Evolutionary conservation across 2,113 vertebrate genomes (phyloP).

Genomic region (Peromyscus leucopus): DNA sequence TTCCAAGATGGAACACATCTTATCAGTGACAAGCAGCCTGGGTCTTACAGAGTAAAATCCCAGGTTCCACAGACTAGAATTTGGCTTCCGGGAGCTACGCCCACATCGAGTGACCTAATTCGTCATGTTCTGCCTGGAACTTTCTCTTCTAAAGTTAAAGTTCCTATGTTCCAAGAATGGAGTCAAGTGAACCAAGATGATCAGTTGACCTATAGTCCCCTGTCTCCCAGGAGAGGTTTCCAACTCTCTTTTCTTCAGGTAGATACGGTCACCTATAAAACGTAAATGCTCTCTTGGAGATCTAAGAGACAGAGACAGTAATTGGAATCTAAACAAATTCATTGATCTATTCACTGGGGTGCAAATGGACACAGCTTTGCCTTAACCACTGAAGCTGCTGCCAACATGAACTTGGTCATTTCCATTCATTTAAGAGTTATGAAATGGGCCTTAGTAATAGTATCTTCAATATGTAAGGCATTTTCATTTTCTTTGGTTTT

Average conservation of each 20-base stretch:
- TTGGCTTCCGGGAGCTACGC: not conserved
- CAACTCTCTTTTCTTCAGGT: not conserved
- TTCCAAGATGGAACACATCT: not conserved
- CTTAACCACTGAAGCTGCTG: not conserved
- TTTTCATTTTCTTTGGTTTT: not conserved
- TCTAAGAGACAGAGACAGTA: not conserved
- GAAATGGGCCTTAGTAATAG: not conserved
- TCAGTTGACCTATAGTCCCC: not conserved
- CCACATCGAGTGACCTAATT: not conserved
- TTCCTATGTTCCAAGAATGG: not conserved
- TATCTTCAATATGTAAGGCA: not conserved
- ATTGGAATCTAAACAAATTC: not conserved
- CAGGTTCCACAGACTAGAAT: not conserved
- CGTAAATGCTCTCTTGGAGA: not conserved
- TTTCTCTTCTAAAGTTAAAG: not conserved
- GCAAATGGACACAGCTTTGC: not conserved
- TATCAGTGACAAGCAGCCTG: not conserved
- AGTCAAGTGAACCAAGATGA: not conserved
- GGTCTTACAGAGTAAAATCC: not conserved
- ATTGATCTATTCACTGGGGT: not conserved
- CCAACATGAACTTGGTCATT: not conserved
- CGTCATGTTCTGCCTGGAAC: not conserved
- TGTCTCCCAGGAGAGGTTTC: not conserved
- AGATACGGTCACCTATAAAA: not conserved
- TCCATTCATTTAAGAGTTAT: not conserved